Percentiles rank a stretch among this genome's conserved stretches.
Conservation (phyloP, 1,140 invertebrate genomes). For the Platorchestia sp. region DNA sequence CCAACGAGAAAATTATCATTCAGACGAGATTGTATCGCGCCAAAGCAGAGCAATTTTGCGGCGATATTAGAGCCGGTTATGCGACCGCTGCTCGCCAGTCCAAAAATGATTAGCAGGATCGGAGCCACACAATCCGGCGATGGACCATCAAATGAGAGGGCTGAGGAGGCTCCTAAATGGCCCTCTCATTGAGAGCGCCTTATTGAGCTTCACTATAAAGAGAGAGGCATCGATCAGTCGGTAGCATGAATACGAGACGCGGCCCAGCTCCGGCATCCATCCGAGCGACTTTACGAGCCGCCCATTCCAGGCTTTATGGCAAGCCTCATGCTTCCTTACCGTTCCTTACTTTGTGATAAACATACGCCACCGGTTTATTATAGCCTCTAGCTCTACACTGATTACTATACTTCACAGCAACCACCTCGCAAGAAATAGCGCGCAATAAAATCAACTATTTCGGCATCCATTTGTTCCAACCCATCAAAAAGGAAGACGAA, state of each 20-base stretch:
- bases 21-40: slow-evolving; percentile 27
- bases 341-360: slow-evolving; percentile 39
- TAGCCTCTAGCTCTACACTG: not conserved
- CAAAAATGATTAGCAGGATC: slow-evolving; percentile 28
- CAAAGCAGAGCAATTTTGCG: not conserved
- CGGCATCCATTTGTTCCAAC: not conserved
- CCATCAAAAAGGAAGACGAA: not conserved
- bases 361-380: slow-evolving; percentile 38
- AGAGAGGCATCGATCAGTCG: slow-evolving; percentile 43
- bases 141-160: slow-evolving; percentile 24
- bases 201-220: slow-evolving; percentile 3
- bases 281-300: slow-evolving; percentile 15
- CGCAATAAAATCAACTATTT: not conserved
- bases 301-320: slow-evolving; percentile 5
- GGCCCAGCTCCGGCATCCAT: slow-evolving; percentile 7
- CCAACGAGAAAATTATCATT: slow-evolving; percentile 10
- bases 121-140: slow-evolving; percentile 40
- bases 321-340: slow-evolving; percentile 38
- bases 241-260: slow-evolving; percentile 40
- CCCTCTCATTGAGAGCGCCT: slow-evolving; percentile 30
- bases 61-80: slow-evolving; percentile 11
- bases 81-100: slow-evolving; percentile 27
- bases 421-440: not conserved
- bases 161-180: slow-evolving; percentile 30
- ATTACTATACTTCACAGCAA: slow-evolving; percentile 4